Conservation (phyloP, 2,113 vertebrate species). For the Saccopteryx leptura region DNA sequence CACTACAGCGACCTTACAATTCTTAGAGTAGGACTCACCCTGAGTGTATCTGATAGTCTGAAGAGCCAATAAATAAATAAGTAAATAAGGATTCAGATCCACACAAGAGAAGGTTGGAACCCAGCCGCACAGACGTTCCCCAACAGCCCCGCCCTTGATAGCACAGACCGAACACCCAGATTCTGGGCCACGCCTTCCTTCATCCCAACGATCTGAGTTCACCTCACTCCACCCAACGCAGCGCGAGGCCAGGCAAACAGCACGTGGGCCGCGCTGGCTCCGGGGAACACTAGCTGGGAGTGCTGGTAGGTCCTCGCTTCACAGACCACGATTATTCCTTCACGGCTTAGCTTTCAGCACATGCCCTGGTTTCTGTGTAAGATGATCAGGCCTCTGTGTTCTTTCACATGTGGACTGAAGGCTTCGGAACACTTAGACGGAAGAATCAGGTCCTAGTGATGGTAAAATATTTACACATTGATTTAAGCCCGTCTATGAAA, state of each 20-base stretch:
- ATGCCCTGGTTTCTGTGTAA: constrained; percentile 67
- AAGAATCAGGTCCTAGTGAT: constrained; percentile 65
- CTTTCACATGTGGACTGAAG: constrained; percentile 53
- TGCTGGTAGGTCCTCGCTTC: not conserved
- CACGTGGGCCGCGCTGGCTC: not conserved
- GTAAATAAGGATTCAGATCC: not conserved
- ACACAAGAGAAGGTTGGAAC: not conserved
- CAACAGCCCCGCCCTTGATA: not conserved
- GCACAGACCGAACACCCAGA: not conserved
- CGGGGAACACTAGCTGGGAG: not conserved
- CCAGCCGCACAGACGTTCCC: not conserved
- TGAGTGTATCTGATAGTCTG: not conserved
- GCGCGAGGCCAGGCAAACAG: not conserved
- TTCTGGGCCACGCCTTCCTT: not conserved
- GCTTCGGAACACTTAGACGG: constrained; percentile 28
- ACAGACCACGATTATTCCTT: not conserved
- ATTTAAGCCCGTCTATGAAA: constrained; percentile 64
- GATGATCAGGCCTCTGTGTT: constrained; percentile 59
- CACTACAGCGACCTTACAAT: not conserved
- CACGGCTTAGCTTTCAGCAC: constrained; percentile 38
- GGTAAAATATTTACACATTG: constrained; percentile 75
- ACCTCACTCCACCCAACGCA: not conserved
- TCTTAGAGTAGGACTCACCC: not conserved
- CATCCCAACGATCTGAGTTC: not conserved
- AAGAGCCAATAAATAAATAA: not conserved